Evolutionary conservation across 1,140 invertebrate genomes (phyloP), one percentile per base, ranked within the genome.

Genomic region (Anadara kagoshimensis): DNA sequence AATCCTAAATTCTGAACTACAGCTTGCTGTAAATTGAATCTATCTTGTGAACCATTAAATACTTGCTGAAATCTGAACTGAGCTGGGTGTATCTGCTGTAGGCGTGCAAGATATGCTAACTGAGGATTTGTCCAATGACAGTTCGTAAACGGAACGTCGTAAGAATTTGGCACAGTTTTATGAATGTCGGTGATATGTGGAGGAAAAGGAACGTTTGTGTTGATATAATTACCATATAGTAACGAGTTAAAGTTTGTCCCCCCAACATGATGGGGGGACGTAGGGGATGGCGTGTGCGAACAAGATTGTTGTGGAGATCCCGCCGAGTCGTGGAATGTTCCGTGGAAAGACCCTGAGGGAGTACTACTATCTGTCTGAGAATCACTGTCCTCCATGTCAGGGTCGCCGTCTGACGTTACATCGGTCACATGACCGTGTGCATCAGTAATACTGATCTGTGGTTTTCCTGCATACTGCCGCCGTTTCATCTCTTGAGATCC

Each of bases 401-500:
- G 59, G 93, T 95, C 73, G 94, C 96, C 18, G 93, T 95, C 22
- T 93, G 95, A 88, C 93, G 91, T 74, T 26, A 82, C 93, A 92
- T 69, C 89, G 78, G 85, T 94, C 94, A 57, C 92, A 93, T 20
- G 94, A 93, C 83, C 87, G 54, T 74, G 94, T 92, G 2, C 93
- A 69, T 97, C 96, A 0, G 96, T 97, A 5, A 97, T 92, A 78
- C 94, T 96, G 75, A 97, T 97, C 88, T 96, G 95, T 0, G 96
- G 95, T 83, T 88, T 89, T 43, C 78, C 83, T 36, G 78, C 65
- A 71, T 70, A 86, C 53, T 81, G 73, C 43, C 66, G 61, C 29
- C 77, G 78, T 29, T 63, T 59, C 22, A 43, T 22, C 47, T 73
- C 62, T 41, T 58, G 47, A 66, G 53, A 65, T 43, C 51, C 56